Evolutionary conservation across 2,113 vertebrate species (phyloP), one percentile per base, ranked within the genome.

Genomic region (Setophaga kirtlandii): DNA sequence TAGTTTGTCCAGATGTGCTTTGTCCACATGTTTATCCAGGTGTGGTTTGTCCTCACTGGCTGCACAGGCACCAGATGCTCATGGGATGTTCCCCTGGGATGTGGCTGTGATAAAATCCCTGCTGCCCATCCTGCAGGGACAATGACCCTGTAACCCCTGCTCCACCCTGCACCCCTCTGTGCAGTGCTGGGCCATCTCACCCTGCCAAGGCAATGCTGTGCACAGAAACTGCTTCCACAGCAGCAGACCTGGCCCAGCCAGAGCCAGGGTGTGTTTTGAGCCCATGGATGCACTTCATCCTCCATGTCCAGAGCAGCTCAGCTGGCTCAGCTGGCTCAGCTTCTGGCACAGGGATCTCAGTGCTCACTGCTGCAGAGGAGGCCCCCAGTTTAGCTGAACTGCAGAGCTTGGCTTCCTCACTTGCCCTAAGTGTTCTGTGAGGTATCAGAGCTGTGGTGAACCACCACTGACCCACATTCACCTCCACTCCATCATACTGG

Each of bases 131-230:
- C 23, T 5, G 15, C 60, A 50, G n/a, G 39, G 44, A 22, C 22
- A 23, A n/a, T 0, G 53, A n/a, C 19, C 15, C 46, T 70, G 6
- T 27, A 28, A 27, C 6, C 15, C 60, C 7, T 3, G 13, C 6
- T 18, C 30, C 58, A 8, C 37, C 64, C 76, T 77, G 80, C 46
- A 39, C 8, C 44, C 33, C 19, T 39, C 68, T 24, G 30, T 35
- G 69, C 21, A 6, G 15, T 15, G 8, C 67, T 0, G 0, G 24
- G 16, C 49, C 30, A 6, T 5, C 10, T 1, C 59, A 23, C 41
- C 28, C 79, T 67, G 70, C n/a, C 19, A 24, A n/a, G 44, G 17
- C 13, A 20, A 18, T 19, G 21, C 25, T 9, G 6, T 6, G 17
- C 24, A 31, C 13, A 1, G 2, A 5, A 42, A 10, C 39, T 7